Evolutionary conservation across 2,888 invertebrate species (phyloP).

Genomic region (Pimpla rufipes): DNA sequence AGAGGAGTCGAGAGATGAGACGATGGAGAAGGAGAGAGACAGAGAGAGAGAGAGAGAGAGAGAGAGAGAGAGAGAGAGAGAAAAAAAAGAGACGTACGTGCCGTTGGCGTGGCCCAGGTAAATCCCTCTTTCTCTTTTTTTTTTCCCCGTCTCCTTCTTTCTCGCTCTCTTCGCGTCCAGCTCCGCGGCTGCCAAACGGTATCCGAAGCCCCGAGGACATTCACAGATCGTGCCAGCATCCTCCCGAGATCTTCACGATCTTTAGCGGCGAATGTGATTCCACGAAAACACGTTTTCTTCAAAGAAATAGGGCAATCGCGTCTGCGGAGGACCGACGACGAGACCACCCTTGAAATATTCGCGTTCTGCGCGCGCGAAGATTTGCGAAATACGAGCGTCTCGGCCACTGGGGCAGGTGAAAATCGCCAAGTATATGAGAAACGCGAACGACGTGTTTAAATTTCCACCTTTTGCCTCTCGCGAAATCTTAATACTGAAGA

Average conservation of each 20-base stretch:
- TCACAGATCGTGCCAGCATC: conserved; percentile 55
- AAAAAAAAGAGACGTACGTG: conserved; percentile 30
- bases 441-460: conserved; percentile 56
- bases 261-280: conserved; percentile 66
- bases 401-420: conserved; percentile 49
- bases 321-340: conserved; percentile 11
- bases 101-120: conserved; percentile 26
- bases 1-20: conserved; percentile 52
- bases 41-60: neutral
- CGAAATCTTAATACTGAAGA: no score
- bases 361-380: conserved; percentile 17
- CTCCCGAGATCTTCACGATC: conserved; percentile 61
- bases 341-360: conserved; percentile 41
- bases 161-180: conserved; percentile 11
- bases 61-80: neutral
- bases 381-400: neutral
- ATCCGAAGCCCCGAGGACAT: conserved; percentile 68
- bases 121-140: neutral
- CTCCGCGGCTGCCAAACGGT: conserved; percentile 66
- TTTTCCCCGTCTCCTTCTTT: conserved; percentile 33
- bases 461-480: no score
- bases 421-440: conserved; percentile 67
- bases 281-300: conserved; percentile 57
- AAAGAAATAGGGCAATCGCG: conserved; percentile 33
- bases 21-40: conserved; percentile 26